A percentile compares a stretch with the other conserved stretches of the same genome.
phyloP scores from a whole-genome alignment of 2,888 invertebrate species.

The Zaprionus lineosus region DNA sequence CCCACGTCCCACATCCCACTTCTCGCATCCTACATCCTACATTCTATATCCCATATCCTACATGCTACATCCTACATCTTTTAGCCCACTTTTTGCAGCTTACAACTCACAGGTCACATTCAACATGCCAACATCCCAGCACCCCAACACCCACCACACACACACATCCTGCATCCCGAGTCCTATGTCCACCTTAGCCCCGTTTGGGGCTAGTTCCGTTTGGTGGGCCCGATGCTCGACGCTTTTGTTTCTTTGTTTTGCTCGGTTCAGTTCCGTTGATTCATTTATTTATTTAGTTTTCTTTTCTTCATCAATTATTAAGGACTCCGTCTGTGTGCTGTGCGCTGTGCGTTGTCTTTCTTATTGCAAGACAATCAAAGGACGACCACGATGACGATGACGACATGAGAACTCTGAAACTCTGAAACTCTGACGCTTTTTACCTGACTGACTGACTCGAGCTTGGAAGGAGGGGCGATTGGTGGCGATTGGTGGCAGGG shows the following conservation, averaged over 20 bases:
- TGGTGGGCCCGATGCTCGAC: not conserved
- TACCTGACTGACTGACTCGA: not conserved
- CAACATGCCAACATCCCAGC: too few species aligned
- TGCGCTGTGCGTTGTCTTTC: conserved; percentile 39
- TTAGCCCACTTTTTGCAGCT: too few species aligned
- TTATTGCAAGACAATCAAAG: conserved; percentile 61
- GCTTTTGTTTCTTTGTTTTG: not conserved
- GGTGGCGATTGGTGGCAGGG: too few species aligned
- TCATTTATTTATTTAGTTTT: conserved; percentile 77
- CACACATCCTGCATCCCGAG: too few species aligned
- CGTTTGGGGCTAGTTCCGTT: too few species aligned
- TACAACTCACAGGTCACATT: too few species aligned
- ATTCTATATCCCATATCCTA: too few species aligned
- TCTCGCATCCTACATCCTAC: too few species aligned
- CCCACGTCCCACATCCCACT: conserved; percentile 14
- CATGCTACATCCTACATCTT: too few species aligned
- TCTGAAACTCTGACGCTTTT: not conserved
- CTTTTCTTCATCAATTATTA: conserved; percentile 70
- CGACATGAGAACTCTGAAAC: conserved; percentile 8
- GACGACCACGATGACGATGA: conserved; percentile 15
- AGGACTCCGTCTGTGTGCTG: conserved; percentile 40
- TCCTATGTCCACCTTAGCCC: too few species aligned
- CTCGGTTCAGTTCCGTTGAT: conserved; percentile 51
- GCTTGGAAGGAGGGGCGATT: not conserved
- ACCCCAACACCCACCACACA: too few species aligned